Conservation (phyloP, 2,888 invertebrate genomes). For the Gortyna flavago region DNA sequence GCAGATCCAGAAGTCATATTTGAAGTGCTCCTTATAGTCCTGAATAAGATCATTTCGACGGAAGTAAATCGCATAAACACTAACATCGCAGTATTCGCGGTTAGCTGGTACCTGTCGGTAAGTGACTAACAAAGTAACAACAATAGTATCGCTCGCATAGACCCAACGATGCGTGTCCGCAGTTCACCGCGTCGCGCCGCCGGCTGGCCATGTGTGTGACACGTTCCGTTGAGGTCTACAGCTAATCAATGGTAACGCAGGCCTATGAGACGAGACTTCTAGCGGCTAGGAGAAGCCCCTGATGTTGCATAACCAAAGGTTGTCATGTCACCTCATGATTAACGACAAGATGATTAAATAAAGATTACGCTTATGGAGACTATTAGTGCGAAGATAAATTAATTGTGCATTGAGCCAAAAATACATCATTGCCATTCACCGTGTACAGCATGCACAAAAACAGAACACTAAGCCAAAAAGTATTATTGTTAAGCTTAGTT, state of each 20-base stretch:
- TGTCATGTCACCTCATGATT: neutral
- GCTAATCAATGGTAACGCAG: neutral
- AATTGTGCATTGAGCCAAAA: too few species aligned
- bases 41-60: neutral
- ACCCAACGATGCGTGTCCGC: constrained; percentile 11
- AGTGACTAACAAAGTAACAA: constrained; percentile 22
- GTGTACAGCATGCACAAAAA: too few species aligned
- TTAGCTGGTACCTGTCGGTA: neutral
- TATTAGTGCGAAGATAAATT: too few species aligned
- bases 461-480: too few species aligned
- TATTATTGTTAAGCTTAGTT: too few species aligned
- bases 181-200: neutral
- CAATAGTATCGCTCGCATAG: constrained; percentile 29
- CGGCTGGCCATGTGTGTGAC: constrained; percentile 6
- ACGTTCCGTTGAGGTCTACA: neutral
- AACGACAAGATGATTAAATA: neutral
- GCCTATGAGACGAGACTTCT: neutral
- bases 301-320: neutral
- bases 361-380: too few species aligned
- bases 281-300: neutral
- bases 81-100: neutral
- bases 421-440: too few species aligned
- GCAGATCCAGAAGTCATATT: neutral
- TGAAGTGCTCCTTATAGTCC: neutral
- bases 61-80: neutral